These are phyloP conservation scores for Eulithis prunata DNA, from an alignment of 2,888 invertebrate species.

Conservation along the genomic window DNA sequence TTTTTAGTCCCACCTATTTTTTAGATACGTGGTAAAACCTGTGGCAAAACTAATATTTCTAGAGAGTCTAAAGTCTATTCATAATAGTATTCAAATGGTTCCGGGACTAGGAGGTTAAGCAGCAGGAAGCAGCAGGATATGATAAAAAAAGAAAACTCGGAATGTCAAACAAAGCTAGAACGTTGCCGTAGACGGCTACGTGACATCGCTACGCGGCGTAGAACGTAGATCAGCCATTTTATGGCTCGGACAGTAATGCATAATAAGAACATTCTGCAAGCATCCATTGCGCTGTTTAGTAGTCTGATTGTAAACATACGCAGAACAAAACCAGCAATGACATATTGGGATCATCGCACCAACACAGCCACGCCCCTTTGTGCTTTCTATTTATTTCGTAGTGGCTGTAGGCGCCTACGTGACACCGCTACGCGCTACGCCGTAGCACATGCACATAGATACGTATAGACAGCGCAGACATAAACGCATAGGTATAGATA, in stretches of 20 bases:
- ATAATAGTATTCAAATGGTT: too few species aligned
- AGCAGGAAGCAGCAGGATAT: neutral
- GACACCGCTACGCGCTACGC: conserved; percentile 52
- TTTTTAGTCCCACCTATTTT: too few species aligned
- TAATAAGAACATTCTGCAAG: neutral
- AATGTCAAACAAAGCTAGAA: conserved; percentile 34
- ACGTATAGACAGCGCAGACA: conserved; percentile 7
- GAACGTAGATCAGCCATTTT: too few species aligned
- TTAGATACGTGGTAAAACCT: too few species aligned
- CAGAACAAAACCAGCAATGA: neutral
- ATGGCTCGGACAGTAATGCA: too few species aligned
- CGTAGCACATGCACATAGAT: conserved; percentile 42
- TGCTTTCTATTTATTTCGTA: neutral
- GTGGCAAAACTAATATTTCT: too few species aligned
- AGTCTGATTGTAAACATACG: neutral
- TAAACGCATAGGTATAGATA: conserved; percentile 19
- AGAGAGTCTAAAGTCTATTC: too few species aligned
- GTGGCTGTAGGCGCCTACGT: conserved; percentile 2
- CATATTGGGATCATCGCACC: too few species aligned
- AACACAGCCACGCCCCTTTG: too few species aligned
- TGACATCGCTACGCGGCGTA: conserved; percentile 39
- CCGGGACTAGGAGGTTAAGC: too few species aligned
- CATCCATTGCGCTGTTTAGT: neutral
- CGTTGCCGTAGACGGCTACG: conserved; percentile 59
- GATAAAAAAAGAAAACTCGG: conserved; percentile 7